Base-by-base conservation (phyloP, 2,888 invertebrate genomes). In the Drosophila nigricruria region DNA sequence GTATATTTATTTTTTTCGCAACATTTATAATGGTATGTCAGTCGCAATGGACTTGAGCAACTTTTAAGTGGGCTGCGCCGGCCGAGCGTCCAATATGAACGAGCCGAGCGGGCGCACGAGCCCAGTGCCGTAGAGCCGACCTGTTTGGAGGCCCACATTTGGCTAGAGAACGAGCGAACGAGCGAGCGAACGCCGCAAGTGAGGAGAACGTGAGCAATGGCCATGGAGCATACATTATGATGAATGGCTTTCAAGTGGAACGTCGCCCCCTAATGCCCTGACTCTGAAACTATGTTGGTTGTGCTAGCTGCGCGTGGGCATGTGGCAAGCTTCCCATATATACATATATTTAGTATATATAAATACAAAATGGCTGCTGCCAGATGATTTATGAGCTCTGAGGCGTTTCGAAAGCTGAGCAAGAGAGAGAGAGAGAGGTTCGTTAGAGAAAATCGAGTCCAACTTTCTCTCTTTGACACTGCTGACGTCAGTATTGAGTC, bases 221-320 rank as follows among this genome's bases (percentile, higher is more conserved):
- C 77, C 71, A 77, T 82, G 82, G 74, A 79, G 62, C 66, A 67
- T 77, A 70, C 70, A 76, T 78, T 85, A 83, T 88, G 88, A 88
- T 88, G 77, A 82, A 88, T 88, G 88, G 84, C 77, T 89, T 81
- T 88, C 88, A 88, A 86, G 88, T 88, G 90, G 88, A 88, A 86
- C 86, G 78, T 64, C 73, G 77, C 78, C 70, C 67, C 81, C 80
- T 58, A 82, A 57, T 70, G 73, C 74, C 64, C 65, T 47, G 56
- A 60, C 64, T 57, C 38, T 43, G 56, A 75, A 67, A 64, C 61
- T 75, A 75, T 71, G 68, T 68, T 68, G 60, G 56, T 42, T 59
- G 60, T 49, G 64, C 57, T 56, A 25, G 66, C 45, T 16, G 66
- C 54, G 57, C 65, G 69, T 75, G 72, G 75, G 82, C 65, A 79